phyloP scores from a whole-genome alignment of 2,113 vertebrate genomes.

The Notothenia coriiceps region DNA sequence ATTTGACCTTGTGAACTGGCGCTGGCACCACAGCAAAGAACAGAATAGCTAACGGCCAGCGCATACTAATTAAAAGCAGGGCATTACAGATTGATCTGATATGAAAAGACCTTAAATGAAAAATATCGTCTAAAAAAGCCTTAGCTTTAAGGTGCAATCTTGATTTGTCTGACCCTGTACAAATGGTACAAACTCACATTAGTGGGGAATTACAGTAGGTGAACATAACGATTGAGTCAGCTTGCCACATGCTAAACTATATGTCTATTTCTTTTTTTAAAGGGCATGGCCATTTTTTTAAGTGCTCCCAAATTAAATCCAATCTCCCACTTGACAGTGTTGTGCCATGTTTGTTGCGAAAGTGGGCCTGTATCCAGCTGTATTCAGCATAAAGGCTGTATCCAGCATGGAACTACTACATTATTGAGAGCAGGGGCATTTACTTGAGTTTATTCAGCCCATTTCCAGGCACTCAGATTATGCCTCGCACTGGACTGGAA shows the following conservation, averaged over 20 bases:
- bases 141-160: conserved; percentile 26
- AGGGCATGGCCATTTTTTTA: conserved; percentile 6
- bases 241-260: not conserved
- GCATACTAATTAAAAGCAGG: conserved; percentile 63
- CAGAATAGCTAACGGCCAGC: conserved; percentile 59
- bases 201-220: not conserved
- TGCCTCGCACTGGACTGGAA: conserved; percentile 63
- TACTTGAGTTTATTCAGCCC: conserved; percentile 65
- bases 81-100: conserved; percentile 55
- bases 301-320: conserved; percentile 27
- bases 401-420: conserved; percentile 51
- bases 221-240: conserved; percentile 4
- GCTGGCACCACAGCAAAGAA: conserved; percentile 50
- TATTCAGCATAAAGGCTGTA: conserved; percentile 29
- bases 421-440: conserved; percentile 63
- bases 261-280: conserved; percentile 8
- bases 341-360: conserved; percentile 34
- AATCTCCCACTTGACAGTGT: conserved; percentile 9
- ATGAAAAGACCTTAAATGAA: conserved; percentile 56
- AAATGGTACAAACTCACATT: conserved; percentile 6
- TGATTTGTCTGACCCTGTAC: conserved; percentile 17
- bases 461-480: conserved; percentile 76
- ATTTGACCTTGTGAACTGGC: conserved; percentile 67
- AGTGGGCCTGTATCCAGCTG: conserved; percentile 32
- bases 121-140: conserved; percentile 38